Conservation (phyloP, 2,797 vertebrate genomes). For the Cichlasoma orientale region DNA sequence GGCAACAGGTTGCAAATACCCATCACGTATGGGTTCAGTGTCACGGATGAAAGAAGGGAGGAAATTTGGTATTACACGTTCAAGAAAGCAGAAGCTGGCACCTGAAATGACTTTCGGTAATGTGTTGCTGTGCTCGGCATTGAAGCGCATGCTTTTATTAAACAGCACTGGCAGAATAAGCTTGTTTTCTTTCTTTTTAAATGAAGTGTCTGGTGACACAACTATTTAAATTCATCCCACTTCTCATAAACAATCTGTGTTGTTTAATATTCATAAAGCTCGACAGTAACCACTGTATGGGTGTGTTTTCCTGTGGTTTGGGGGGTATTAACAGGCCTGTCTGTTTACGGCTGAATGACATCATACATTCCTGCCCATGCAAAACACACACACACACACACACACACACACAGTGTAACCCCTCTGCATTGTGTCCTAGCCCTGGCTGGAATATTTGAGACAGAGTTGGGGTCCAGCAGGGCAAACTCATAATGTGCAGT, state of each 20-base stretch:
- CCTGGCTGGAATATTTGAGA: not conserved
- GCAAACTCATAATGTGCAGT: not conserved
- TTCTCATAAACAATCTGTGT: constrained; percentile 8
- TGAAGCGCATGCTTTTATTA: not conserved
- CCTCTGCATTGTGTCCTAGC: not conserved
- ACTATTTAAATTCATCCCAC: not conserved
- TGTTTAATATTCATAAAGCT: constrained; percentile 4
- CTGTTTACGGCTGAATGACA: constrained; percentile 44
- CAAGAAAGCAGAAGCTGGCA: not conserved
- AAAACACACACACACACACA: constrained; percentile 8
- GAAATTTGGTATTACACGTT: not conserved
- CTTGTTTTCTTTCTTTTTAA: not conserved
- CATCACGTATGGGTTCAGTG: not conserved
- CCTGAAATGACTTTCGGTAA: not conserved
- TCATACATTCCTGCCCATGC: constrained; percentile 57
- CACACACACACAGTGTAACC: not conserved
- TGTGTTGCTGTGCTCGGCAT: rapidly evolving
- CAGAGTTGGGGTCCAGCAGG: not conserved
- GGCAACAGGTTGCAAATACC: rapidly evolving
- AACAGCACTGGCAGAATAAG: not conserved
- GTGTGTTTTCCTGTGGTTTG: constrained; percentile 24
- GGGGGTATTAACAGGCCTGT: constrained; percentile 41
- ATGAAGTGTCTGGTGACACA: not conserved
- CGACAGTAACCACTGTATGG: not conserved
- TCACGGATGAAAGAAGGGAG: not conserved